A percentile compares a stretch with the other conserved stretches of the same genome.
phyloP scores from a whole-genome alignment of 2,113 vertebrate species.

The Pterophyllum scalare region DNA sequence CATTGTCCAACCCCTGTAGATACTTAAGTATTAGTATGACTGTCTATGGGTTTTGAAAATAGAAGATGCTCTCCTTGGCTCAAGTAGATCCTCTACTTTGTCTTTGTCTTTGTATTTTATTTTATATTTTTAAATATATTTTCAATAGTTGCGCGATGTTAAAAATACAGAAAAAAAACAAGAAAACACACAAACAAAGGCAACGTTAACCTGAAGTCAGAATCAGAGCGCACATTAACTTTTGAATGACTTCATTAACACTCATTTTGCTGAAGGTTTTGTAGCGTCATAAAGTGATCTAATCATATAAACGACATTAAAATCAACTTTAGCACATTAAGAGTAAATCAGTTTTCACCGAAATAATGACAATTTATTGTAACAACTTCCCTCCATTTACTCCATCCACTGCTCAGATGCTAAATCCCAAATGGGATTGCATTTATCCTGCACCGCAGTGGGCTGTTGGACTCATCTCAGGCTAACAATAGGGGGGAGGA shows the following conservation, averaged over 20 bases:
- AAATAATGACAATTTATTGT: constrained; percentile 17
- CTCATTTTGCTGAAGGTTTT: background rate
- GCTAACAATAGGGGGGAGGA: constrained; percentile 64
- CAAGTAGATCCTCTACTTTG: background rate
- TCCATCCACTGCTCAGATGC: constrained; percentile 30
- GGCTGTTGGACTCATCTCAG: constrained; percentile 53
- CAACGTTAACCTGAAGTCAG: background rate
- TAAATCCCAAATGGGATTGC: constrained; percentile 67
- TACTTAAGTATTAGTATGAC: background rate
- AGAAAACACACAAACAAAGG: background rate
- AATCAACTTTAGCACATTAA: background rate
- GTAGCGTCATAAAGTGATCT: background rate
- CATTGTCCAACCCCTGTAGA: no score
- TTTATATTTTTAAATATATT: background rate
- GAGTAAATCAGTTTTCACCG: background rate
- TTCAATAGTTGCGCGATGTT: background rate
- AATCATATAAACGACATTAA: background rate
- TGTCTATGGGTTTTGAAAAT: constrained; percentile 1
- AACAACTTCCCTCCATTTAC: constrained; percentile 41
- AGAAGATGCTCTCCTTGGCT: background rate
- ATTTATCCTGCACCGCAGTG: constrained; percentile 47
- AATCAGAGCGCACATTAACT: background rate
- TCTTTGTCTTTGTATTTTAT: background rate
- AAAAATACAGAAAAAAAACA: background rate
- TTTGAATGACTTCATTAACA: background rate